phyloP scores from a whole-genome alignment of 1,140 invertebrate species.

The Drosophila mayri region DNA sequence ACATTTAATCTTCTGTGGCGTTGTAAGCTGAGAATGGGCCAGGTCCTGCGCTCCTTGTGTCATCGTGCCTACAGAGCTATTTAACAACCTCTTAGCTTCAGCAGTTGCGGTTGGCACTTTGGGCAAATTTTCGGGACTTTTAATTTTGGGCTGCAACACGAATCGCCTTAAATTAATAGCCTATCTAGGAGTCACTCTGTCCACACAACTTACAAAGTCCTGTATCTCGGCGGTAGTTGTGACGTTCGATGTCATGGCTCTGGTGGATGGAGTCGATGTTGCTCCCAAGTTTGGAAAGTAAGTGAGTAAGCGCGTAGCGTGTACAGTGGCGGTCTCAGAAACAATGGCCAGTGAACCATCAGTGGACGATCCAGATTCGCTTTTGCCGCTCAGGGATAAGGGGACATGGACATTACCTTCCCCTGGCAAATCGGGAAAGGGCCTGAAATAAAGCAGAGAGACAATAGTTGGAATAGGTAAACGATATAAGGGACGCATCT shows the following conservation, averaged over 20 bases:
- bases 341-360: slow-evolving; percentile 28
- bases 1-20: slow-evolving; percentile 50
- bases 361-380: slow-evolving; percentile 4
- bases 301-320: slow-evolving; percentile 32
- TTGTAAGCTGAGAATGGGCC: slow-evolving; percentile 12
- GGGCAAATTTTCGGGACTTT: slow-evolving; percentile 51
- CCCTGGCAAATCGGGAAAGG: slow-evolving; percentile 20
- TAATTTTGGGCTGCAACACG: slow-evolving; percentile 33
- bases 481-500: not conserved
- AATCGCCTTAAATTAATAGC: not conserved
- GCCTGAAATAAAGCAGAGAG: slow-evolving; percentile 34
- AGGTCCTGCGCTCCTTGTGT: slow-evolving; percentile 30
- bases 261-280: slow-evolving; percentile 61
- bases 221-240: slow-evolving; percentile 64
- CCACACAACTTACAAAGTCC: slow-evolving; percentile 40
- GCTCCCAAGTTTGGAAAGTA: slow-evolving; percentile 48
- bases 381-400: slow-evolving; percentile 51
- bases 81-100: slow-evolving; percentile 44
- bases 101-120: slow-evolving; percentile 29
- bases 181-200: too few species aligned
- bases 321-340: slow-evolving; percentile 49
- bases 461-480: too few species aligned
- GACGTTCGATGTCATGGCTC: slow-evolving; percentile 54
- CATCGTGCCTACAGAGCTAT: slow-evolving; percentile 59
- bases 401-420: slow-evolving; percentile 19